These are phyloP conservation scores for human DNA, from an alignment of 2,113 vertebrate genomes.

Conservation along the genomic window GRCh38 chr18:56171001-56171500, in stretches of 20 bases:
- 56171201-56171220: not conserved
- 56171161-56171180: not conserved
- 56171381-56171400: not conserved
- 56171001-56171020: not conserved
- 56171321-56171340: not conserved
- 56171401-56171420: not conserved
- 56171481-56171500: not conserved
- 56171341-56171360: not conserved
- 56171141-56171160: not conserved
- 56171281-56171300: not conserved
- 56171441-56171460: not conserved
- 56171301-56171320: no score
- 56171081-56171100: not conserved
- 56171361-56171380: not conserved
- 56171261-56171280: not conserved
- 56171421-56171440: not conserved
- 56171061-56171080: not conserved
- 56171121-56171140: not conserved
- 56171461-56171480: not conserved
- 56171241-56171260: not conserved
- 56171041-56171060: not conserved
- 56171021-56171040: fast-evolving
- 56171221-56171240: not conserved
- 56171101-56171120: no score
- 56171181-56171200: not conserved